Evolutionary conservation across 2,113 vertebrate genomes (phyloP).

Genomic region (Eonycteris spelaea): DNA sequence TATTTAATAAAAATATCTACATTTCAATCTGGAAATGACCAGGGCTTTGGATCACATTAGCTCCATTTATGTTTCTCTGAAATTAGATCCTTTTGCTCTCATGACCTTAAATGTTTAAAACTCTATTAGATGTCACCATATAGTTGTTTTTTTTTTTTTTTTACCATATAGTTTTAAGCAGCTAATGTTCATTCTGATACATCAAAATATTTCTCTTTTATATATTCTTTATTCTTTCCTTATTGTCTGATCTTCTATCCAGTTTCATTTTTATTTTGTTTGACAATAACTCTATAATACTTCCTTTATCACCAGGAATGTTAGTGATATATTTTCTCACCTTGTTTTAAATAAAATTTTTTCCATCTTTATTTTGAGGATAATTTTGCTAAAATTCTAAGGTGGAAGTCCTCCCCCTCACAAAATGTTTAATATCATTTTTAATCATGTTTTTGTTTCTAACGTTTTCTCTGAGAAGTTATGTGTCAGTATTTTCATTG

Average conservation of each 20-base stretch:
- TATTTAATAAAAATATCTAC: neutral
- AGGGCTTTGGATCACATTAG: neutral
- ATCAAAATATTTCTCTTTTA: neutral
- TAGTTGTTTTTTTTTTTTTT: no score
- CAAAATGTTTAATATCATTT: neutral
- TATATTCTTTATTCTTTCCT: neutral
- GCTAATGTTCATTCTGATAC: neutral
- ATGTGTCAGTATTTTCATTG: neutral
- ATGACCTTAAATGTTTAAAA: neutral
- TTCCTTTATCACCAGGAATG: neutral
- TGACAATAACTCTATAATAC: neutral
- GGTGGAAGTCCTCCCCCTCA: neutral
- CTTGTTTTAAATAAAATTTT: neutral
- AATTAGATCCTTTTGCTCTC: neutral
- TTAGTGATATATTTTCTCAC: neutral
- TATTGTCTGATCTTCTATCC: neutral
- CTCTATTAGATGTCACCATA: neutral
- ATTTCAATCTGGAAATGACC: neutral
- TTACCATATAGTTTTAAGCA: neutral
- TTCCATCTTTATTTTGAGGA: neutral
- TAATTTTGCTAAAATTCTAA: neutral
- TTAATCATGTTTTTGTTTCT: neutral
- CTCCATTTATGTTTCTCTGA: neutral
- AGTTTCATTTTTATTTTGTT: neutral
- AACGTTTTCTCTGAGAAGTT: neutral